Evolutionary conservation across 2,888 invertebrate genomes (phyloP).

Genomic region (Asteroscopus sphinx): DNA sequence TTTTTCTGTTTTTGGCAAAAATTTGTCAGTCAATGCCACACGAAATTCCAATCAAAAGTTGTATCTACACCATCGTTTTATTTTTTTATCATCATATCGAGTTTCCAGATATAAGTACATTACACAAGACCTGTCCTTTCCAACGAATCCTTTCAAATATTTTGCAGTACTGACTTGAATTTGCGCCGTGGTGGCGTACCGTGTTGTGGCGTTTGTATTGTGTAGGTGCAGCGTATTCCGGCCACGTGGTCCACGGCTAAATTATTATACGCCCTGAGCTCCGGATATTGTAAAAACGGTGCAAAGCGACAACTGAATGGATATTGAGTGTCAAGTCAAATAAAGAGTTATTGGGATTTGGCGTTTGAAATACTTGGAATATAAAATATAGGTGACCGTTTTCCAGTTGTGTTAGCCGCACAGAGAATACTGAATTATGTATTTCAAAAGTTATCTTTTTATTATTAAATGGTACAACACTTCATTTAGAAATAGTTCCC

Average conservation of each 20-base stretch:
- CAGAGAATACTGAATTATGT: too few species aligned
- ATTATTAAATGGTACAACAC: too few species aligned
- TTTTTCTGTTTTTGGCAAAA: conserved; percentile 1
- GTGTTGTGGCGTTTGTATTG: not conserved
- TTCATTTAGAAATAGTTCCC: too few species aligned
- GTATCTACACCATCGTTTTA: not conserved
- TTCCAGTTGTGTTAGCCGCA: too few species aligned
- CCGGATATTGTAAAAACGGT: conserved; percentile 11
- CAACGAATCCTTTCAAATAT: conserved; percentile 11
- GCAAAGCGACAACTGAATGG: conserved; percentile 8
- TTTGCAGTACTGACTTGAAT: not conserved
- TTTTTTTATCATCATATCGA: not conserved
- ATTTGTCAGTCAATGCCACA: not conserved
- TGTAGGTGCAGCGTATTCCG: conserved; percentile 3
- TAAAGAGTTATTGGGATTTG: conserved; percentile 5
- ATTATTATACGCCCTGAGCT: conserved; percentile 12
- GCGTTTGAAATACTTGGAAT: not conserved
- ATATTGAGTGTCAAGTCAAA: conserved; percentile 15
- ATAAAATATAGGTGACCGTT: too few species aligned
- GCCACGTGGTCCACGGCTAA: conserved; percentile 16
- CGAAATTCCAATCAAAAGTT: not conserved
- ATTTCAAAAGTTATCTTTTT: too few species aligned
- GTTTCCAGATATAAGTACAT: conserved; percentile 1
- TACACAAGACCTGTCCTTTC: conserved; percentile 13
- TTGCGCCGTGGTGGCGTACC: not conserved